A percentile compares a stretch with the other conserved stretches of the same genome.
These are phyloP conservation scores for Rhyacichthys aspro DNA, from an alignment of 2,797 vertebrate species.

Conservation along the genomic window DNA sequence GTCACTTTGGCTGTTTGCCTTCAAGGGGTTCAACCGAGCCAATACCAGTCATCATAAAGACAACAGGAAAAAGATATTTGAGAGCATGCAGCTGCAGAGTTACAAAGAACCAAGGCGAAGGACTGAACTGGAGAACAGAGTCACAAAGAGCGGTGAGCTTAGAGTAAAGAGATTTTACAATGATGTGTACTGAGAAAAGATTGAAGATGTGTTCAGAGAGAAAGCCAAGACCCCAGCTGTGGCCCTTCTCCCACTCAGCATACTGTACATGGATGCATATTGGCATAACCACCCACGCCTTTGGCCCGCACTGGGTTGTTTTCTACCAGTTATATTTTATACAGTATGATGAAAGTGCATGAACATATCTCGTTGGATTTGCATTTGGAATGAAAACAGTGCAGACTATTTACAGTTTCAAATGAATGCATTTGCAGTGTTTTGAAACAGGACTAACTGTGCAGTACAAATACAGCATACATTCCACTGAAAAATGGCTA, in stretches of 20 bases:
- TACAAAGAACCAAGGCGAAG: not conserved
- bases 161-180: constrained; percentile 25
- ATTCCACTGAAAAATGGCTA: too few relatives aligned
- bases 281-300: constrained; percentile 63
- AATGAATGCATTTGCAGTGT: not conserved
- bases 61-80: not conserved
- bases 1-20: constrained; percentile 5
- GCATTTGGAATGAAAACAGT: not conserved
- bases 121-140: not conserved
- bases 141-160: not conserved
- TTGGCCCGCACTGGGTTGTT: constrained; percentile 16
- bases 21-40: constrained; percentile 3
- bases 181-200: constrained; percentile 38
- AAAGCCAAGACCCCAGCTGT: constrained; percentile 60
- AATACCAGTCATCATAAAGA: not conserved
- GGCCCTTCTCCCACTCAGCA: constrained; percentile 64
- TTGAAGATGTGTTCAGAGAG: constrained; percentile 53
- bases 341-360: not conserved
- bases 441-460: too few relatives aligned
- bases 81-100: not conserved
- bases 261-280: constrained; percentile 57
- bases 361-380: not conserved
- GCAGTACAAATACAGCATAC: too few relatives aligned
- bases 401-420: not conserved
- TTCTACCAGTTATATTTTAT: constrained; percentile 1